These are phyloP conservation scores for Trichomalopsis sarcophagae DNA, from an alignment of 1,140 invertebrate species.

Conservation along the genomic window DNA sequence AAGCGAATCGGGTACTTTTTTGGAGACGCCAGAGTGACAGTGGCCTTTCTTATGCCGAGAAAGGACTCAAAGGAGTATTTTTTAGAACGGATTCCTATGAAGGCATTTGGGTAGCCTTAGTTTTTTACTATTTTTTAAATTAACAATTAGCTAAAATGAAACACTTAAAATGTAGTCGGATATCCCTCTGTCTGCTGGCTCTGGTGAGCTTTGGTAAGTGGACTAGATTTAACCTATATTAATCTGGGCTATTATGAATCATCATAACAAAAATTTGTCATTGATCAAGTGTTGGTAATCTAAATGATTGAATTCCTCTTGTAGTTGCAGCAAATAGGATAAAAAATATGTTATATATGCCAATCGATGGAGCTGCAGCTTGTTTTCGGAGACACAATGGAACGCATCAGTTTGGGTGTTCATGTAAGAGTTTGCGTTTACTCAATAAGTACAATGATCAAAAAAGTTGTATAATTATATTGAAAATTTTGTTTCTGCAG, in stretches of 20 bases:
- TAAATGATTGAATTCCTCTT: background rate
- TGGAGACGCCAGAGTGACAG: background rate
- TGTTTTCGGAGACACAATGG: slow-evolving; percentile 93
- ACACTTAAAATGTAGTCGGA: slow-evolving; percentile 40
- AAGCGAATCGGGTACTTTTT: no score
- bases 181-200: slow-evolving; percentile 33
- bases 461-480: background rate
- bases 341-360: slow-evolving; percentile 87
- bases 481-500: slow-evolving; percentile 69
- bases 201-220: slow-evolving; percentile 43
- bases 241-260: background rate
- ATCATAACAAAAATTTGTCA: slow-evolving; percentile 1
- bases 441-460: slow-evolving; percentile 35
- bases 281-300: background rate
- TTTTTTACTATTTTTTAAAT: background rate
- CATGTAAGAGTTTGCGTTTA: slow-evolving; percentile 80
- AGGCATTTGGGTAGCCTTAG: slow-evolving; percentile 29
- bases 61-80: background rate
- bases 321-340: slow-evolving; percentile 76
- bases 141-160: slow-evolving; percentile 24
- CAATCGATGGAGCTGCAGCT: slow-evolving; percentile 81
- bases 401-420: slow-evolving; percentile 94
- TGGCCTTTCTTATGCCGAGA: slow-evolving; percentile 4
- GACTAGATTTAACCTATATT: slow-evolving; percentile 16
- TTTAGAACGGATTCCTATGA: slow-evolving; percentile 38